Conservation (phyloP, 2,797 vertebrate species). For the Anabas testudineus region DNA sequence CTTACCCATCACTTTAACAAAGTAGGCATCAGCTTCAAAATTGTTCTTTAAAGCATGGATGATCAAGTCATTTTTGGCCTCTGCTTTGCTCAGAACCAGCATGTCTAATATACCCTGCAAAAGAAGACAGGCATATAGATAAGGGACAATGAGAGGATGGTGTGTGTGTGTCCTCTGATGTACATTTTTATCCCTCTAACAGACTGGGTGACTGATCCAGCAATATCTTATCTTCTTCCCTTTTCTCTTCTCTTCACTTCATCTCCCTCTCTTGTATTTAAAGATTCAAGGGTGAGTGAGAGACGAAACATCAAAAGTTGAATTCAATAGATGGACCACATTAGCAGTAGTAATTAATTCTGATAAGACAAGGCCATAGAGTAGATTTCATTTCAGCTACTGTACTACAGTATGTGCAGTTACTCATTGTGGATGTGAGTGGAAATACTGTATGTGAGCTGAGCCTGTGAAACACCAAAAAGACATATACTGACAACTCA, state of each 20-base stretch:
- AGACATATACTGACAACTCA: not conserved
- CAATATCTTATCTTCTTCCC: slow-evolving; percentile 47
- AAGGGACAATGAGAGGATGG: slow-evolving; percentile 55
- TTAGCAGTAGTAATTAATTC: slow-evolving; percentile 49
- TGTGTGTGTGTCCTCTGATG: slow-evolving; percentile 48
- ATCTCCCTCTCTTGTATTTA: slow-evolving; percentile 23
- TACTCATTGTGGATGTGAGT: slow-evolving; percentile 2
- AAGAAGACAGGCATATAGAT: slow-evolving; percentile 67
- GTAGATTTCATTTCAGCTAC: slow-evolving; percentile 24
- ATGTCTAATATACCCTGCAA: slow-evolving; percentile 96
- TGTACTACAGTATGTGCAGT: slow-evolving; percentile 10
- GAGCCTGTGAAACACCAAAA: slow-evolving; percentile 7
- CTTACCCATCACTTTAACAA: slow-evolving; percentile 99
- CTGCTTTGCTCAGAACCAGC: slow-evolving; percentile 88
- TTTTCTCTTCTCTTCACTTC: slow-evolving; percentile 12
- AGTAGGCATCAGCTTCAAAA: slow-evolving; percentile 97
- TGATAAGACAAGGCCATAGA: slow-evolving; percentile 35
- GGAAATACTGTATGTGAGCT: slow-evolving; percentile 8
- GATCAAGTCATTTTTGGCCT: slow-evolving; percentile 81
- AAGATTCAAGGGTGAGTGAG: slow-evolving; percentile 18
- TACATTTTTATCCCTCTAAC: slow-evolving; percentile 63
- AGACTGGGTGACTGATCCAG: slow-evolving; percentile 54
- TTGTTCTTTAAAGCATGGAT: slow-evolving; percentile 96
- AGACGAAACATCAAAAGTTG: not conserved
- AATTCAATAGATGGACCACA: slow-evolving; percentile 37